A percentile compares a stretch with the other conserved stretches of the same genome.
Conservation (phyloP, 2,888 invertebrate species). For the Sinohyriopsis cumingii region DNA sequence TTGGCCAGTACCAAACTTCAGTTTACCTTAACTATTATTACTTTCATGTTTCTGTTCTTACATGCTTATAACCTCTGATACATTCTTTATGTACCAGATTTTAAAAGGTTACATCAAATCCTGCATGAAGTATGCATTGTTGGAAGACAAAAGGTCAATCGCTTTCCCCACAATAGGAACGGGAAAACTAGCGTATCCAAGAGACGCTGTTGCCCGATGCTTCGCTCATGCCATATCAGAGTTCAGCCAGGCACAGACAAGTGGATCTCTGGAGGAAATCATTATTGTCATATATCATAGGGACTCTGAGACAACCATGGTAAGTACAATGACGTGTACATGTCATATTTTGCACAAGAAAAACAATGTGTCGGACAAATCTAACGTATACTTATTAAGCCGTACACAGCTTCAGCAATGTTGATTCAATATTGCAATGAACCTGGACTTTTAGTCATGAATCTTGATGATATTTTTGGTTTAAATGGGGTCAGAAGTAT, state of each 20-base stretch:
- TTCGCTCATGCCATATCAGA: conserved; percentile 18
- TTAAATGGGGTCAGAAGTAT: no score
- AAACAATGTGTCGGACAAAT: no score
- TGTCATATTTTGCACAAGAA: no score
- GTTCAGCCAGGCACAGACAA: conserved; percentile 17
- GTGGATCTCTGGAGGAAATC: conserved; percentile 12
- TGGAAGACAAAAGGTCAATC: conserved; percentile 9
- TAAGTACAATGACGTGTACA: conserved; percentile 2
- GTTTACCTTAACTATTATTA: no score
- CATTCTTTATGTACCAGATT: conserved; percentile 1
- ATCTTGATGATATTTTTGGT: no score
- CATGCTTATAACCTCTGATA: no score
- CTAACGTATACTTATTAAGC: no score
- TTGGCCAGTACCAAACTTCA: no score
- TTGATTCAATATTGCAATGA: no score
- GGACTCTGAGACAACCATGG: conserved; percentile 15
- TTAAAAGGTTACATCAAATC: conserved; percentile 10
- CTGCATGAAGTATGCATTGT: conserved; percentile 17
- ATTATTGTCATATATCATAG: conserved; percentile 17
- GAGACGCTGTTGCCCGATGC: conserved; percentile 14
- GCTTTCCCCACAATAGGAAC: conserved; percentile 30
- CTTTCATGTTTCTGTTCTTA: no score
- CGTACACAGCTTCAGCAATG: no score
- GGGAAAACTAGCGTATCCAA: conserved; percentile 12
- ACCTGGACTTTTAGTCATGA: no score